These are phyloP conservation scores for Operophtera brumata DNA, from an alignment of 2,888 invertebrate species.

Conservation along the genomic window DNA sequence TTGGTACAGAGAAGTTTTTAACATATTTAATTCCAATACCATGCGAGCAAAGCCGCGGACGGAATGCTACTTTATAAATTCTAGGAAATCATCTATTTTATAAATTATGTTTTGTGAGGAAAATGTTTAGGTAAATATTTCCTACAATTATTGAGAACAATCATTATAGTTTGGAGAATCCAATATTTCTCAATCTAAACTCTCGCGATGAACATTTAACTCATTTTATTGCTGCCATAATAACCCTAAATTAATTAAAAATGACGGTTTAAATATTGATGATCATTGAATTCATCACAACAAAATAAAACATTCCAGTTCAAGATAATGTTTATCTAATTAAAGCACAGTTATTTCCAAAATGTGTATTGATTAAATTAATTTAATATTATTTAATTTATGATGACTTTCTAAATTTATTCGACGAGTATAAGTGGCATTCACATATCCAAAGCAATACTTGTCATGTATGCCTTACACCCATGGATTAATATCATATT, in stretches of 20 bases:
- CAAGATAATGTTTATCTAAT: slow-evolving; percentile 36
- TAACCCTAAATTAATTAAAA: slow-evolving; percentile 25
- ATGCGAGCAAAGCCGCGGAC: too few relatives aligned
- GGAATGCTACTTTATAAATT: too few relatives aligned
- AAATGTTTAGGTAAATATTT: not conserved
- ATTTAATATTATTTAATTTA: slow-evolving; percentile 49
- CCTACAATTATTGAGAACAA: not conserved
- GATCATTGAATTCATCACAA: slow-evolving; percentile 11
- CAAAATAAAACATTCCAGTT: slow-evolving; percentile 28
- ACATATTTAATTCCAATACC: too few relatives aligned
- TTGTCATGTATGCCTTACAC: slow-evolving; percentile 35
- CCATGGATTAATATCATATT: slow-evolving; percentile 53
- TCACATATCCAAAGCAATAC: slow-evolving; percentile 47
- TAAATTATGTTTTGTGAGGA: not conserved
- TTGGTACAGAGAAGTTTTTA: too few relatives aligned
- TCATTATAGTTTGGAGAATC: slow-evolving; percentile 2
- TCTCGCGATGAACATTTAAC: not conserved
- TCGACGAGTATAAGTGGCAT: slow-evolving; percentile 52
- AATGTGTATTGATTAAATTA: slow-evolving; percentile 42
- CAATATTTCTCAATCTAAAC: slow-evolving; percentile 5
- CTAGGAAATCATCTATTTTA: too few relatives aligned
- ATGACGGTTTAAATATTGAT: slow-evolving; percentile 21
- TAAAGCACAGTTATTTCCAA: slow-evolving; percentile 42
- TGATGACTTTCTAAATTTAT: slow-evolving; percentile 60
- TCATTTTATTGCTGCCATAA: slow-evolving; percentile 26